Percentiles rank a stretch among this genome's conserved stretches.
phyloP scores from a whole-genome alignment of 2,888 invertebrate species.

The Lithophane ornitopus region DNA sequence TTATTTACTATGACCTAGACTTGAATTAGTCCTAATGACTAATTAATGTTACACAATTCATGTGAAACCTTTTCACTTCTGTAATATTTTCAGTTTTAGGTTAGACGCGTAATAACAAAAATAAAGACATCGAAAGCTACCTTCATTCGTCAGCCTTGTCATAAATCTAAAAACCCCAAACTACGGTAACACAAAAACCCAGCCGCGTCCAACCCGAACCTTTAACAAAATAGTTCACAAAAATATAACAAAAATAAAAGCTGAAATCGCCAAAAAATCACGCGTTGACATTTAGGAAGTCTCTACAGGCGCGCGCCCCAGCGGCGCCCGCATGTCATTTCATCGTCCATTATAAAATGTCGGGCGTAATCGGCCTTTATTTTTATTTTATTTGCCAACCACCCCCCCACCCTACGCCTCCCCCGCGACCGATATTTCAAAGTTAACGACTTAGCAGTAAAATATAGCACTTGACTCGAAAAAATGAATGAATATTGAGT shows the following conservation, averaged over 20 bases:
- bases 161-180: slow-evolving; percentile 25
- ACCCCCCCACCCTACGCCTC: slow-evolving; percentile 69
- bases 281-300: slow-evolving; percentile 69
- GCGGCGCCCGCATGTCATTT: slow-evolving; percentile 90
- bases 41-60: not conserved
- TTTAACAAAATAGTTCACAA: slow-evolving; percentile 54
- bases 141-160: not conserved
- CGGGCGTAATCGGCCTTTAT: slow-evolving; percentile 89
- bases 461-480: slow-evolving; percentile 87
- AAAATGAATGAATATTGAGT: slow-evolving; percentile 83
- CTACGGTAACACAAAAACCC: slow-evolving; percentile 22
- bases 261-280: slow-evolving; percentile 61
- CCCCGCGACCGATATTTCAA: slow-evolving; percentile 87
- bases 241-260: slow-evolving; percentile 51
- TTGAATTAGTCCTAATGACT: not conserved
- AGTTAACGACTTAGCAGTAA: slow-evolving; percentile 89
- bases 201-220: slow-evolving; percentile 33
- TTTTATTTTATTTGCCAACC: slow-evolving; percentile 89
- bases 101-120: not conserved
- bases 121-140: not conserved
- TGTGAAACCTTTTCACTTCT: not conserved
- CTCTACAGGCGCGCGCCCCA: slow-evolving; percentile 73
- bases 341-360: slow-evolving; percentile 89
- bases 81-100: not conserved
- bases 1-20: not conserved